Base-by-base conservation (phyloP, 2,113 vertebrate species). In the Perca flavescens region DNA sequence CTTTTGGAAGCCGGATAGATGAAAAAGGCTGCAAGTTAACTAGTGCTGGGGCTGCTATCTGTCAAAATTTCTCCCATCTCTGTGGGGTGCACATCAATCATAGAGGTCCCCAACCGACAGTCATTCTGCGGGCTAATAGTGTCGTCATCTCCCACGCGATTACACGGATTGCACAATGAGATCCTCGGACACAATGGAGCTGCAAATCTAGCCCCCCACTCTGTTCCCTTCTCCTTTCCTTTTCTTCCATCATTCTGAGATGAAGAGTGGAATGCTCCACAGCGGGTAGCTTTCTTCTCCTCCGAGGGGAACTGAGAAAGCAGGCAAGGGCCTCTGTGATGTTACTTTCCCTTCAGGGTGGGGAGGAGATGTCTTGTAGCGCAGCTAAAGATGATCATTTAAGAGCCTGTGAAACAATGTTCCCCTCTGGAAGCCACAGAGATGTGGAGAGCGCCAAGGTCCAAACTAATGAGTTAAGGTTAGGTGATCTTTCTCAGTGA, bases 331-430 rank as follows among this genome's bases (percentile, higher is more conserved):
- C 79, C 84, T 91, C 73, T 95, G 93, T 95, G 94, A 95, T 94
- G 95, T 94, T 89, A 57, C 88, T 87, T 90, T 93, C 89, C 81
- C 91, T 94, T 89, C 91, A 87, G 88, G 93, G 93, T 94, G 91
- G 93, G 89, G 89, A 92, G 89, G 88, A 92, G 91, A 92, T 85
- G 85, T 92, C 90, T 92, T 92, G 92, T 88, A 93, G 90, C 87
- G 80, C 86, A 89, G 91, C 93, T 94, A 90, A 95, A 94, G 93
- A 95, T 84, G 92, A 94, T 94, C 91, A 90, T 93, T 95, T 94
- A 93, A 92, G 92, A 92, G 83, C 77, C 81, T 82, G 77, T 84
- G 91, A 92, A 93, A 93, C 83, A 86, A 77, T 85, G 92, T 89
- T 85, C 80, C 86, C 81, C 73, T 83, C 66, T 81, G 84, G 76